Base-by-base conservation (phyloP, 2,797 vertebrate species). In the Pithecia hirsuta region DNA sequence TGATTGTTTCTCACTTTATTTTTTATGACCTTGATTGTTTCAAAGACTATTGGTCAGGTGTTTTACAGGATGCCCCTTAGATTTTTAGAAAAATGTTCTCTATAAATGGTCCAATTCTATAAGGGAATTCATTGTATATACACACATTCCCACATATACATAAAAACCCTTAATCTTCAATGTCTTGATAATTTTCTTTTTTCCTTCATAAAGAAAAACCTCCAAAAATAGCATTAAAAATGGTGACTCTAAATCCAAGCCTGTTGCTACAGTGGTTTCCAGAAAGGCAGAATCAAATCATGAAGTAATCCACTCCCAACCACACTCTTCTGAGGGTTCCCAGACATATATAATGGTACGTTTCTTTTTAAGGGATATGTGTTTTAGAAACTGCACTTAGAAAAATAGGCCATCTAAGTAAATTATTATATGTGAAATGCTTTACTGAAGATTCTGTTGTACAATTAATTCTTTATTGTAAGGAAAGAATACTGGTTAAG, bases 211-310 rank as follows among this genome's bases (percentile, higher is more conserved):
- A 97, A 99, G 99, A 98, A 99, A 99, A 99, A 99, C 99, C 67
- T 99, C 99, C 89, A 99, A 99, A 98, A 99, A 99, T 86, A 99
- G 98, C 96, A 99, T 99, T 97, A 99, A 99, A 98, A 97, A 97
- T n/a, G 94, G 87, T 87, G 99, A 99, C 92, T 97, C 95, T 95
- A 98, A 97, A 95, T 67, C 97, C 82, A 98, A 97, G 98, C 98
- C 96, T 96, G 92, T 93, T 89, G 93, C 95, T 67, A 90, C 98
- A 92, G 97, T 97, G 59, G 9, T 97, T 72, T 97, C 98, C 91
- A 98, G 93, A 88, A 98, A 98, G 91, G 67, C 30, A 39, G 98
- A 98, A 78, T 92, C 89, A 89, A 93, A 91, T 59, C 98, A 82
- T 57, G 91, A 87, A 98, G 98, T 46, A 26, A 22, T 85, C 75